Evolutionary conservation across 2,888 invertebrate species (phyloP).

Genomic region (Polylopha cassiicola): DNA sequence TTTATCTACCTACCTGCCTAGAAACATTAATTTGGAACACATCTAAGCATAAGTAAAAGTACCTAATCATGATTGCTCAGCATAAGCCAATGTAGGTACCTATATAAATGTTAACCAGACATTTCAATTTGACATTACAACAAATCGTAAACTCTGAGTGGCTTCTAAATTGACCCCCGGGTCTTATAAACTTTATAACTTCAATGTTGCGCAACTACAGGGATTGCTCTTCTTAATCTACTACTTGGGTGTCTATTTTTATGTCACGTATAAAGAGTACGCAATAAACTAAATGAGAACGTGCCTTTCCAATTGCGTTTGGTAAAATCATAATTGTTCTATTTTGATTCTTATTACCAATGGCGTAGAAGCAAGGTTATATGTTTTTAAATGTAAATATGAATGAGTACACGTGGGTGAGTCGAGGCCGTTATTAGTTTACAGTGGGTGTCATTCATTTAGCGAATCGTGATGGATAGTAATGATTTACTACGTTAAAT

Average conservation of each 20-base stretch:
- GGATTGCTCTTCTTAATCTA: constrained; percentile 59
- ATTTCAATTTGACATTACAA: constrained; percentile 43
- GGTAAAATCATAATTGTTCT: constrained; percentile 15
- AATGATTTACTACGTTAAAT: constrained; percentile 42
- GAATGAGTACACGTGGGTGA: constrained; percentile 57
- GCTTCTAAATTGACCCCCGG: constrained; percentile 63
- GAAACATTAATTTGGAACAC: too few relatives aligned
- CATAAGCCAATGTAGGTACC: too few relatives aligned
- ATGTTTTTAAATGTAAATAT: constrained; percentile 17
- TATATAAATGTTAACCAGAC: too few relatives aligned
- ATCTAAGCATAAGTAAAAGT: too few relatives aligned
- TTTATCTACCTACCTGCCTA: too few relatives aligned
- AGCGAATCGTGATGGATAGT: constrained; percentile 55
- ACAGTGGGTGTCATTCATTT: constrained; percentile 65
- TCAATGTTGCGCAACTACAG: constrained; percentile 53
- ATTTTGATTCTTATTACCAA: constrained; percentile 36
- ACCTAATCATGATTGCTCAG: too few relatives aligned
- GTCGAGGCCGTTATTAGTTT: constrained; percentile 58
- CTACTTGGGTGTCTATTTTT: constrained; percentile 74
- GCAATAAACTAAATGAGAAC: constrained; percentile 55
- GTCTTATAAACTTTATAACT: constrained; percentile 37
- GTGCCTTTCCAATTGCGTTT: constrained; percentile 31
- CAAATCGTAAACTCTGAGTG: constrained; percentile 61
- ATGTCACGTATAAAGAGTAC: constrained; percentile 54
- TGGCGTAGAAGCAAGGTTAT: constrained; percentile 26